Percentiles rank a stretch among this genome's conserved stretches.
phyloP scores from a whole-genome alignment of 2,888 invertebrate genomes.

The Phanerotoma sp. region DNA sequence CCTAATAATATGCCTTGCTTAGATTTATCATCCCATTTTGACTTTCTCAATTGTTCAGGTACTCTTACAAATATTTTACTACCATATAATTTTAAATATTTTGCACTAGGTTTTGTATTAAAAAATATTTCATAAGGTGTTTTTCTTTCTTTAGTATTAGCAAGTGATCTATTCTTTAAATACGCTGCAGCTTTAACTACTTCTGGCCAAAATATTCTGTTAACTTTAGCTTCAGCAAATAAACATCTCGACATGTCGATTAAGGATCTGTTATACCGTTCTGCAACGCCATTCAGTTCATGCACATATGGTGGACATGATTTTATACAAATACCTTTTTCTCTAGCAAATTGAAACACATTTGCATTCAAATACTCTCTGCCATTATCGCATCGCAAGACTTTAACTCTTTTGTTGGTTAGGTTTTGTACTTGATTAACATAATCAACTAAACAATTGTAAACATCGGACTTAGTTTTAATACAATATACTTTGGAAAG shows the following conservation, averaged over 20 bases:
- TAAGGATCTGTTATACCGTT: conserved; percentile 11
- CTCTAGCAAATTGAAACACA: conserved; percentile 7
- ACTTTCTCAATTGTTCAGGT: conserved; percentile 26
- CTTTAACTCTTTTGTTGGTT: conserved; percentile 9
- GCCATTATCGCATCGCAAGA: conserved; percentile 14
- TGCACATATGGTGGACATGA: conserved; percentile 17
- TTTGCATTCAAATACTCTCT: conserved; percentile 6
- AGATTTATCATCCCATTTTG: conserved; percentile 27
- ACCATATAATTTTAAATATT: conserved; percentile 29
- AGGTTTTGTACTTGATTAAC: conserved; percentile 11
- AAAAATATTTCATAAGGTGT: conserved; percentile 40
- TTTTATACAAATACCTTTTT: conserved; percentile 13
- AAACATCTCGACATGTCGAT: conserved; percentile 20
- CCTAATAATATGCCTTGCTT: conserved; percentile 27
- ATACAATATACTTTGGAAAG: background rate
- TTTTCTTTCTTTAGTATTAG: conserved; percentile 31
- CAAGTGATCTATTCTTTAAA: conserved; percentile 21
- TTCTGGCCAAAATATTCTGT: conserved; percentile 18
- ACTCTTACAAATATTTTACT: conserved; percentile 31
- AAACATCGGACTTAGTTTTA: background rate
- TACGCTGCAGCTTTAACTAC: conserved; percentile 13
- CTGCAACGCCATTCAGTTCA: conserved; percentile 16
- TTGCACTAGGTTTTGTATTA: conserved; percentile 23
- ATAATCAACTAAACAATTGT: conserved; percentile 4
- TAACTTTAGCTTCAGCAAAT: conserved; percentile 12